phyloP scores from a whole-genome alignment of 1,140 invertebrate genomes.

The Penaeus japonicus region DNA sequence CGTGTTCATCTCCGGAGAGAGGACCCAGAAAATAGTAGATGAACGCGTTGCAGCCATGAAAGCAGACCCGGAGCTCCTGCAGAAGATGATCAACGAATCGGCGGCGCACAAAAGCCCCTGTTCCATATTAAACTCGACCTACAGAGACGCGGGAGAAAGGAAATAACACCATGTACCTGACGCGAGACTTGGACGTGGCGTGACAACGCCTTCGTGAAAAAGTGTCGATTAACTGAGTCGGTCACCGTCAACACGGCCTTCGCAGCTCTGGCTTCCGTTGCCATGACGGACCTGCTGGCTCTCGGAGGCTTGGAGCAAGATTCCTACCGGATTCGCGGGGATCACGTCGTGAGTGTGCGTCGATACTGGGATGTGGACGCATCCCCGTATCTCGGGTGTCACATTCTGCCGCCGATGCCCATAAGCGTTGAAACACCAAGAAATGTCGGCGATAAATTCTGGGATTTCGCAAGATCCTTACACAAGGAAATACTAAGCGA shows the following conservation, averaged over 20 bases:
- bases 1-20: background rate
- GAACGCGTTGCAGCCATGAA: background rate
- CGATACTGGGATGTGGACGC: background rate
- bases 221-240: background rate
- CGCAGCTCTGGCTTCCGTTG: background rate
- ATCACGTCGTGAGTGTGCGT: background rate
- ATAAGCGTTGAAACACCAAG: background rate
- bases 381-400: background rate
- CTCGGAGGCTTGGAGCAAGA: background rate
- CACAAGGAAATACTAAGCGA: background rate
- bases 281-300: conserved; percentile 9
- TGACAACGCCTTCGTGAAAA: background rate
- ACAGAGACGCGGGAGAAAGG: background rate
- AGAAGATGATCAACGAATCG: background rate
- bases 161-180: background rate
- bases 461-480: background rate
- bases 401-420: conserved; percentile 4
- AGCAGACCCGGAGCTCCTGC: background rate
- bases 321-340: background rate
- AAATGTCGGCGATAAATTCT: background rate
- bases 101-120: background rate
- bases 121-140: background rate
- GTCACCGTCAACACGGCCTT: background rate
- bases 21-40: background rate
- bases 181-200: background rate